Evolutionary conservation across 2,888 invertebrate species (phyloP), one percentile per base, ranked within the genome.

Genomic region (Lasioglossum oenotherae): DNA sequence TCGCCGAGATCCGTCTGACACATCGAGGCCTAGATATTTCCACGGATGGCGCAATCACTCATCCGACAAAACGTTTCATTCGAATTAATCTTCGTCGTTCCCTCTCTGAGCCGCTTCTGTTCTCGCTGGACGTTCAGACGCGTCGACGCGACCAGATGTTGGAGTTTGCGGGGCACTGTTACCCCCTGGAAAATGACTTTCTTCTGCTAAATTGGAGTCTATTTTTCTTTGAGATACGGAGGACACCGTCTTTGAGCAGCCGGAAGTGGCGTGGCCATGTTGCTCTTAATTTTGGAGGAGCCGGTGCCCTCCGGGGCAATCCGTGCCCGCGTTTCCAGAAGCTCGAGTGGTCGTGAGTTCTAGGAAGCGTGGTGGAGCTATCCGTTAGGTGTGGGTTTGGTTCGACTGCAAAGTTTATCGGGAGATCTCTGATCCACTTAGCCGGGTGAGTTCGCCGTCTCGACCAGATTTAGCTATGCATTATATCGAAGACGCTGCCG

Each of bases 351-450:
- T 31, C 64, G 19, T 8, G 64, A 64, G 19, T 64, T 64, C 31
- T 31, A 19, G 64, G 64, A 64, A 31, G 19, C 64, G 31, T 2
- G 31, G 31, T 16, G 31, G 16, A 27, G 8, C 31, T 64, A 64
- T 5, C 64, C 19, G 69, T 69, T 69, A 38, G 64, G 64, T 38
- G 35, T 23, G 69, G 53, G 53, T 38, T 16, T 38, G 69, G 64
- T 74, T 78, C 38, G 74, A n/a, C 44, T 75, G 74, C 67, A 19
- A 81, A 86, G 73, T 81, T 86, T 81, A 86, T 86, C 78, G 78
- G 46, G 60, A 75, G 69, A 86, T 81, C 86, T 81, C 78, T 81
- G 78, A 86, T 86, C 86, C 75, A 85, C 85, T 85, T 85, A 84
- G 74, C 75, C 76, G 31, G 78, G 46, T 73, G 57, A 35, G 78